A percentile compares a stretch with the other conserved stretches of the same genome.
phyloP scores from a whole-genome alignment of 2,113 vertebrate species.

The Emydura subglobosa region DNA sequence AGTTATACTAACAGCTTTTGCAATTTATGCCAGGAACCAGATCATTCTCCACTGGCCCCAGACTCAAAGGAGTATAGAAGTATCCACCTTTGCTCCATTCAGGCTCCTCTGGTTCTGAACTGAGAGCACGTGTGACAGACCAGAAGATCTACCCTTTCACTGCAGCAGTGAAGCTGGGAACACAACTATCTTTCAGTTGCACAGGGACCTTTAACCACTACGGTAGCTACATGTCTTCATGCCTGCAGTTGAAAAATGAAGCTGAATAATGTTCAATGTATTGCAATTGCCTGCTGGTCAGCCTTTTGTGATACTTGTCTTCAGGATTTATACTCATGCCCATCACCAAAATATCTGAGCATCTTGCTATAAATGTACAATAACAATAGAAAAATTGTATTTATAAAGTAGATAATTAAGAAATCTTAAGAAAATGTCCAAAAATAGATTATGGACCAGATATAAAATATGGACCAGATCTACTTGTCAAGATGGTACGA shows the following conservation, averaged over 20 bases:
- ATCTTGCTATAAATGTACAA: neutral
- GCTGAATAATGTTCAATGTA: neutral
- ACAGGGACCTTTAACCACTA: neutral
- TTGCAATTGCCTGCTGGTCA: neutral
- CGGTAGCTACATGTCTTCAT: neutral
- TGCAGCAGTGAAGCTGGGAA: neutral
- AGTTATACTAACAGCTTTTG: neutral
- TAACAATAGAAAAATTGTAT: neutral
- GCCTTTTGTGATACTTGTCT: neutral
- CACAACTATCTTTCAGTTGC: neutral
- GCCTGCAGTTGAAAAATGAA: neutral
- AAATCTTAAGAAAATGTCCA: constrained; percentile 16
- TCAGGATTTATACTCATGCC: neutral
- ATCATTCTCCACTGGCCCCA: neutral
- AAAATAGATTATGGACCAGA: neutral
- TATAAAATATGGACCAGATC: neutral
- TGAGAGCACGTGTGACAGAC: neutral
- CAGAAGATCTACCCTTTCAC: neutral
- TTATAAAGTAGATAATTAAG: constrained; percentile 24
- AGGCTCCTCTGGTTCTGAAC: neutral
- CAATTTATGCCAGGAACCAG: neutral
- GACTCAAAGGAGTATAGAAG: neutral
- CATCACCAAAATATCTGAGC: neutral
- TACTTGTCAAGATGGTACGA: neutral
- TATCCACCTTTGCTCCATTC: neutral